phyloP scores from a whole-genome alignment of 2,888 invertebrate genomes.

The Thera britannica region DNA sequence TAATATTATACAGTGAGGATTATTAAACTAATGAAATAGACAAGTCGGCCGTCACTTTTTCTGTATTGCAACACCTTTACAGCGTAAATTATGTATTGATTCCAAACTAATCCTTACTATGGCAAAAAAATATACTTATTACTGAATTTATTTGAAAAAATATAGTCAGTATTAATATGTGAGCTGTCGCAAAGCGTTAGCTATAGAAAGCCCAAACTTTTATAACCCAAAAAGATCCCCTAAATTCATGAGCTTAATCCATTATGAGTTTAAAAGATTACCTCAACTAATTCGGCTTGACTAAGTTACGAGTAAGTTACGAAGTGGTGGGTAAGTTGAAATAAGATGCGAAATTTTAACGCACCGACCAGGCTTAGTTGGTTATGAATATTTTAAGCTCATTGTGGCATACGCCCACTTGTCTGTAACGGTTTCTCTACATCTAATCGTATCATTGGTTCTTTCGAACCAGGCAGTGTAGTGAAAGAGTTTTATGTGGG shows the following conservation, averaged over 20 bases:
- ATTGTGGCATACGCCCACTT: conserved; percentile 1
- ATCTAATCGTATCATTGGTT: no score
- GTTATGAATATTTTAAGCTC: conserved; percentile 54
- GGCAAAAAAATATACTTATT: no score
- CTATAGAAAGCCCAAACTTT: conserved; percentile 7
- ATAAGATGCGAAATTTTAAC: conserved; percentile 61
- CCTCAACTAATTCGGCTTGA: conserved; percentile 46
- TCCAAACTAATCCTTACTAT: no score
- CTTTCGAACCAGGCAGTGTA: no score
- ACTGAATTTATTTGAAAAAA: no score
- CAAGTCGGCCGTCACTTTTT: no score
- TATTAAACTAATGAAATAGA: no score
- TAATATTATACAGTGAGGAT: no score
- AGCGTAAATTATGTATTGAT: no score
- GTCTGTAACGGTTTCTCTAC: neutral
- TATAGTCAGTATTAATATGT: no score
- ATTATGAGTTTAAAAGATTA: conserved; percentile 37
- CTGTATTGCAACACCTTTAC: no score
- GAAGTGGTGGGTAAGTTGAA: conserved; percentile 53
- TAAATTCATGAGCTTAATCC: conserved; percentile 34
- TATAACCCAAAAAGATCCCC: conserved; percentile 13
- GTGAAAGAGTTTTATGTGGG: no score
- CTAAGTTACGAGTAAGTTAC: conserved; percentile 55
- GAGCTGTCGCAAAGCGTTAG: neutral
- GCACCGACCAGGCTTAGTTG: conserved; percentile 43